Evolutionary conservation across 2,888 invertebrate species (phyloP), one percentile per base, ranked within the genome.

Genomic region (Pterobdella sp.): DNA sequence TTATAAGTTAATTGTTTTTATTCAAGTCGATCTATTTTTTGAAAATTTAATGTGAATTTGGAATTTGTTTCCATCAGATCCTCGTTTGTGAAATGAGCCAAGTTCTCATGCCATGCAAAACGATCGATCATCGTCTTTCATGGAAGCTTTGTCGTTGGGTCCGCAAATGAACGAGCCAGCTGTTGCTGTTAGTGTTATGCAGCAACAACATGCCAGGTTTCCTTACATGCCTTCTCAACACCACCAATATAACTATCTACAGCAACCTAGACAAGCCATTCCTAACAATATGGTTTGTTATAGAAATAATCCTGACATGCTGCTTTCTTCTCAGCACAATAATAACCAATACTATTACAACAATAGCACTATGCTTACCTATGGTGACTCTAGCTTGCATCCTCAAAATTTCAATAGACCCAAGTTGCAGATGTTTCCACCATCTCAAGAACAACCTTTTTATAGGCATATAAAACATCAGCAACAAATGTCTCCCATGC

Each of bases 261-360:
- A 42, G 42, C 42, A 42, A 42, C n/a, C n/a, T n/a, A n/a, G n/a
- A n/a, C n/a, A n/a, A n/a, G n/a, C n/a, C n/a, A n/a, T n/a, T 18
- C n/a, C 60, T n/a, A 56, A 56, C 3, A 56, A 56, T 26, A 56
- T 56, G 60, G 60, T 56, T 56, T 56, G 60, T 22, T 56, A 56
- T 26, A 56, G 60, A 56, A 56, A 56, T 26, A 56, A 56, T 4
- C 60, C 4, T 56, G 60, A 56, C 4, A 26, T 56, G n/a, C 18
- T 56, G 60, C n/a, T 56, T 7, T 56, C 60, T 18, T 26, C 60
- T 56, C 60, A 22, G 4, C 26, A 56, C 60, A 22, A 56, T 7
- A 26, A 56, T 3, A 7, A 56, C 60, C n/a, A 56, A 3, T 22
- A 56, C n/a, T 18, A 56, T n/a, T 18, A 3, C n/a, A 56, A 56